Conservation (phyloP, 1,140 invertebrate species). For the Drosophila bipectinata region DNA sequence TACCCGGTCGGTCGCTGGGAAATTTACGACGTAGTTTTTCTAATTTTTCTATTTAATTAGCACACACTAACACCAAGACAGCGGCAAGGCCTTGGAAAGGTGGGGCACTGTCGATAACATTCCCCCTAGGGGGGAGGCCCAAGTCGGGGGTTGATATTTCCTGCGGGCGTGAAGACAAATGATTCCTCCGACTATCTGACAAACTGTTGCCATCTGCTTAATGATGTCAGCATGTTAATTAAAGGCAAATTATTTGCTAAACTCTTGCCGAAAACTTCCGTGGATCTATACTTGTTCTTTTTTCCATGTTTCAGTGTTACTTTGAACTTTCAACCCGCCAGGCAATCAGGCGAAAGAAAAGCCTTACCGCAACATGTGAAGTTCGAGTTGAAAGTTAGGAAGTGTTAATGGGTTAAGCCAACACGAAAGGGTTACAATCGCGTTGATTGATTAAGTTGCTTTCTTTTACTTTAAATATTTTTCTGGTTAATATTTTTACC, state of each 20-base stretch:
- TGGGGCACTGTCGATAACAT: slow-evolving; percentile 28
- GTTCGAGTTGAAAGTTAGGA: slow-evolving; percentile 26
- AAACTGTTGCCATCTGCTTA: slow-evolving; percentile 75
- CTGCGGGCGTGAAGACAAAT: slow-evolving; percentile 69
- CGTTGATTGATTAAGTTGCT: not conserved
- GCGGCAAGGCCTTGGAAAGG: not conserved
- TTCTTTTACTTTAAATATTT: no score
- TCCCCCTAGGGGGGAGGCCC: not conserved
- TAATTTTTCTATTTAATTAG: slow-evolving; percentile 80
- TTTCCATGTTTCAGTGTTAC: not conserved
- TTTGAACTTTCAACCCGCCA: slow-evolving; percentile 3
- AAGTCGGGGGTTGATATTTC: slow-evolving; percentile 34
- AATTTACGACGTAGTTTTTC: slow-evolving; percentile 78
- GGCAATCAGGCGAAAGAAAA: not conserved
- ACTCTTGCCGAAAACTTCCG: slow-evolving; percentile 28
- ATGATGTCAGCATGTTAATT: slow-evolving; percentile 79
- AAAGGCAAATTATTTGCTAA: slow-evolving; percentile 78
- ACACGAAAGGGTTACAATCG: slow-evolving; percentile 1
- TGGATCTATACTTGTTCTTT: not conserved
- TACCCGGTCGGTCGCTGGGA: slow-evolving; percentile 13
- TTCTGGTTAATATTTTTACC: no score
- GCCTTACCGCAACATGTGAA: not conserved
- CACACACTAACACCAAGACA: not conserved
- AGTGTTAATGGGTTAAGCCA: slow-evolving; percentile 13
- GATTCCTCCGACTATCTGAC: slow-evolving; percentile 52